Evolutionary conservation across 2,797 vertebrate species (phyloP), one percentile per base, ranked within the genome.

Genomic region (Crax fasciolata): DNA sequence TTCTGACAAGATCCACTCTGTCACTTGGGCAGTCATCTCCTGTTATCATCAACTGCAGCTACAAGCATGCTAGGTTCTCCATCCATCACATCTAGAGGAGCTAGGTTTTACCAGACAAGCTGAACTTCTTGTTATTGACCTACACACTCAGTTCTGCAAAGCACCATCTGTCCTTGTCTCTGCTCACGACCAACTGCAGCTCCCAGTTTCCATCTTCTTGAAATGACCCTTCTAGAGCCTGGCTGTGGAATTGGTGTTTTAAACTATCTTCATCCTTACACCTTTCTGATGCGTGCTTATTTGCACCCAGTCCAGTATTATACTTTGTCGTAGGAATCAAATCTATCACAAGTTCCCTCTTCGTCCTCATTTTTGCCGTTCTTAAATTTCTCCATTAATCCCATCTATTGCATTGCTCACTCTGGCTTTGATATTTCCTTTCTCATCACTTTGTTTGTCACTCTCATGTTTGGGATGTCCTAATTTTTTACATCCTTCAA

Each of bases 401-500:
- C 9, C 3, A 2, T 70, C 57, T 54, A 46, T 46, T 68, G 52
- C 32, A 41, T 35, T 39, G 10, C 27, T 87, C 65, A 80, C 68
- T 61, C 49, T 46, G 79, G 63, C 28, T 78, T 72, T 75, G 66
- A 28, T 83, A 54, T 66, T 91, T 86, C 91, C 58, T 41, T 54
- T 90, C 66, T 75, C 62, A 78, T 78, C 72, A 18, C 32, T 91
- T 73, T 76, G 5, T 3, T 25, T 87, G 44, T 38, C 35, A 12
- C 63, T 90, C 57, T 82, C 13, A 49, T 11, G 48, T 49, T 65
- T 54, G 49, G 51, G 75, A 65, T 7, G 1, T 43, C 88, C 72
- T 82, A 39, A 80, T 89, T 93, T 74, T 84, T 92, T 72, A 71
- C 46, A 79, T 68, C 74, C 54, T 73, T 61, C 30, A 91, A 89